Conservation (phyloP, 2,888 invertebrate genomes). For the Nymphalis polychloros region DNA sequence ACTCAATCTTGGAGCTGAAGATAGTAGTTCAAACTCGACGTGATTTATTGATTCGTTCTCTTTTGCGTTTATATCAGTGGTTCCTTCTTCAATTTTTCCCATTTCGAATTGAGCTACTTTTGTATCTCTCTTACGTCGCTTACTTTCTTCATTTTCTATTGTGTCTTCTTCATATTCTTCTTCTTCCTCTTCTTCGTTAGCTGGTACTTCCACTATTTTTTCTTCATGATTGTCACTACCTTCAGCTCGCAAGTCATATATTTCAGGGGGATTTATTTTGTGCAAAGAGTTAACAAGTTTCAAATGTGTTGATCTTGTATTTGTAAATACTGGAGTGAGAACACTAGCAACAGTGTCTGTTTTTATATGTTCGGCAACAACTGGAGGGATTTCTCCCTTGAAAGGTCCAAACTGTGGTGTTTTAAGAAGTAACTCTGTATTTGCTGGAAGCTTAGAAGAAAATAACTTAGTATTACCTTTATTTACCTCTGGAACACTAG, state of each 20-base stretch:
- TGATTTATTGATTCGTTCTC: constrained; percentile 56
- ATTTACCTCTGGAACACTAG: constrained; percentile 76
- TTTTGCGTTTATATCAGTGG: constrained; percentile 45
- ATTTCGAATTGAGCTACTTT: constrained; percentile 62
- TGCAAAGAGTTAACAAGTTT: constrained; percentile 60
- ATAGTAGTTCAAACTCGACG: constrained; percentile 55
- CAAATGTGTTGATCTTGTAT: constrained; percentile 61
- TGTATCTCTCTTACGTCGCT: constrained; percentile 57
- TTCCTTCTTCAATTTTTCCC: constrained; percentile 55
- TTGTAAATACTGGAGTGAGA: constrained; percentile 36
- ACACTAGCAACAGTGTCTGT: constrained; percentile 39
- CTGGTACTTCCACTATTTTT: constrained; percentile 35
- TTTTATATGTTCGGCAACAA: constrained; percentile 56
- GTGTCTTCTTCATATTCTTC: constrained; percentile 49
- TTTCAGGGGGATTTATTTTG: constrained; percentile 44
- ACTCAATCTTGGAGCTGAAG: constrained; percentile 35
- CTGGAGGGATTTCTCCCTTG: constrained; percentile 85
- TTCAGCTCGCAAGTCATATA: constrained; percentile 56
- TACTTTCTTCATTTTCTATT: constrained; percentile 41
- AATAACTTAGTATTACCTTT: constrained; percentile 63
- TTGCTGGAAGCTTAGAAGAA: constrained; percentile 70
- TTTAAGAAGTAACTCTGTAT: constrained; percentile 82
- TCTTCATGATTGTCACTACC: constrained; percentile 55
- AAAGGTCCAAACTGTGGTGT: constrained; percentile 89
- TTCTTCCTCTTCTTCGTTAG: constrained; percentile 40